phyloP scores from a whole-genome alignment of 2,888 invertebrate species.

The Caenorhabditis sp. region DNA sequence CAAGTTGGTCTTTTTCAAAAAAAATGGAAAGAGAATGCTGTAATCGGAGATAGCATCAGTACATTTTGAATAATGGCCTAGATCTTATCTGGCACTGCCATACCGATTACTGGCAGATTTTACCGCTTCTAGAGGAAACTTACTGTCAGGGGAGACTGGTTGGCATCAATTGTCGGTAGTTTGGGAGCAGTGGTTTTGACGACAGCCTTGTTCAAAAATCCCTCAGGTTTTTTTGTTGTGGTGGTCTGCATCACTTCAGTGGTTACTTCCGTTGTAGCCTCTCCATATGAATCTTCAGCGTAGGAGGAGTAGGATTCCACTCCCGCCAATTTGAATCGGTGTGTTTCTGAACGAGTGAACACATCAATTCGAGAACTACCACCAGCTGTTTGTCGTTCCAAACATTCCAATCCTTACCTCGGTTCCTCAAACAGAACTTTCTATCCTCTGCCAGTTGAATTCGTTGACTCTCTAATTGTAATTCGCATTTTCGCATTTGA shows the following conservation, averaged over 20 bases:
- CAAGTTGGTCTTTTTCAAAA: constrained; percentile 46
- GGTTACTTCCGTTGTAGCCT: constrained; percentile 5
- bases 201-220: constrained; percentile 25
- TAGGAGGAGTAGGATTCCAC: constrained; percentile 63
- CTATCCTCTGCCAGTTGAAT: constrained; percentile 60
- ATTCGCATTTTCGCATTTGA: constrained; percentile 61
- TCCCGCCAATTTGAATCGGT: constrained; percentile 55
- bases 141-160: constrained; percentile 35
- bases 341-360: constrained; percentile 43
- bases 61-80: constrained; percentile 47
- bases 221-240: constrained; percentile 2
- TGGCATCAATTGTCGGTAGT: background rate
- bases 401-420: constrained; percentile 46
- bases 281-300: constrained; percentile 39
- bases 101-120: constrained; percentile 47
- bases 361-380: constrained; percentile 8
- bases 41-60: constrained; percentile 52
- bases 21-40: constrained; percentile 57
- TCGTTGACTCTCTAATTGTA: constrained; percentile 48
- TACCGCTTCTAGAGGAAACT: constrained; percentile 53
- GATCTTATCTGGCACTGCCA: constrained; percentile 40
- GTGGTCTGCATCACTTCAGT: background rate
- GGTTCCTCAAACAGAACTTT: constrained; percentile 59
- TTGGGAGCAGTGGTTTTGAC: constrained; percentile 23
- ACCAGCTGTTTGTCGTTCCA: constrained; percentile 32